Base-by-base conservation (phyloP, 2,113 vertebrate species). In the Hydrochoerus hydrochaeris region DNA sequence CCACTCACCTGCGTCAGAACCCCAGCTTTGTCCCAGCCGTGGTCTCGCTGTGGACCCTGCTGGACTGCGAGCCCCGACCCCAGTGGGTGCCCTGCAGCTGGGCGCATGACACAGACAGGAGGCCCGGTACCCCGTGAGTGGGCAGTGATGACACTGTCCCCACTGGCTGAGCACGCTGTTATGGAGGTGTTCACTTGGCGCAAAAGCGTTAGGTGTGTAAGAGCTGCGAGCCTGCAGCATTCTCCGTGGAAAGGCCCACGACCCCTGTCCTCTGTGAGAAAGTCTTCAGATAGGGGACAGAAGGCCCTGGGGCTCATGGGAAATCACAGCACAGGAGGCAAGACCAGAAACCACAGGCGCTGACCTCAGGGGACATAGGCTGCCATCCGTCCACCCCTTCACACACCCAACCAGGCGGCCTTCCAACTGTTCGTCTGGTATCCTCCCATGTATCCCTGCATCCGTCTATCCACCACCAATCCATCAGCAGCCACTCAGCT, bases 101-200 rank as follows among this genome's bases (percentile, higher is more conserved):
- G 44, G 13, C 19, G 19, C 46, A 7, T 57, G 52, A 14, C 3
- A 10, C 28, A 5, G 1, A 11, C 0, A 0, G 4, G 5, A 57
- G 4, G 54, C 26, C 0, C 0, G 0, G 22, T 19, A n/a, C 83
- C 41, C 24, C 0, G 2, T 22, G 13, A 28, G 20, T 2, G 30
- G 32, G 44, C 35, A 0, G 1, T 5, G 8, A 7, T 0, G 26
- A 12, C 10, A 0, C n/a, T n/a, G 41, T 32, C 32, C 44, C 3
- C 35, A 24, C 8, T 22, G 52, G 81, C 85, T 22, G 49, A 32
- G n/a, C 16, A 0, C 3, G 0, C 16, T 32, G 49, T 1, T 7
- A 30, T 4, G 41, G 20, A 81, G 20, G 57, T 26, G 30, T 8
- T 3, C 5, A 35, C 6, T 22, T 54, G 35, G 6, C 4, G 4